Conservation (phyloP, 2,888 invertebrate species). For the Aelia acuminata region DNA sequence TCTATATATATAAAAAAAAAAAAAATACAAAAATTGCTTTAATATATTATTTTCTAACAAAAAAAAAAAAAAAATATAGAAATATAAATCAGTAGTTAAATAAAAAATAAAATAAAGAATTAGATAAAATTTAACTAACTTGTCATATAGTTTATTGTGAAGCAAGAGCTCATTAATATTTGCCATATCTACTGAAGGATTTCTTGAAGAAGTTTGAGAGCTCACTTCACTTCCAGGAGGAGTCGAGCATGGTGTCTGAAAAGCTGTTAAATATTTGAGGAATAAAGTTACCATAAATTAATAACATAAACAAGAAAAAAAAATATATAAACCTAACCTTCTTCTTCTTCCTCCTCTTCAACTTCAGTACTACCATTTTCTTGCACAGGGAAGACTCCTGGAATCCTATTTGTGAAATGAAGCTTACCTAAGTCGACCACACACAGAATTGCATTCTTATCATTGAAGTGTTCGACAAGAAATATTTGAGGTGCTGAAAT, state of each 20-base stretch:
- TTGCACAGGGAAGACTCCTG: conserved; percentile 66
- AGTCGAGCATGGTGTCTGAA: conserved; percentile 89
- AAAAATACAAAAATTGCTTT: too few species aligned
- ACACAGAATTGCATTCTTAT: conserved; percentile 82
- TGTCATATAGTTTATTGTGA: conserved; percentile 82
- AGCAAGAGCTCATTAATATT: conserved; percentile 75
- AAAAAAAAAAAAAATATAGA: too few species aligned
- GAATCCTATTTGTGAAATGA: conserved; percentile 73
- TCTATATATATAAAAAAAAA: too few species aligned
- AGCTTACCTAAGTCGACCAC: conserved; percentile 93
- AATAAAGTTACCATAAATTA: background rate
- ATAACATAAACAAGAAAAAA: background rate
- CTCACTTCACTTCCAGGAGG: conserved; percentile 86
- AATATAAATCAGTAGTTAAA: too few species aligned
- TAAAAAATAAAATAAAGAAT: too few species aligned
- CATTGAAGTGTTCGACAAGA: conserved; percentile 85
- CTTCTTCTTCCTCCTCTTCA: conserved; percentile 71
- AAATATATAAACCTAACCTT: conserved; percentile 68
- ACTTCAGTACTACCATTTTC: conserved; percentile 68
- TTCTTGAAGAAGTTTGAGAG: conserved; percentile 66
- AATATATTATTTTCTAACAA: too few species aligned
- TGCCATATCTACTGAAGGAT: conserved; percentile 68
- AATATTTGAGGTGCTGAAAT: conserved; percentile 95
- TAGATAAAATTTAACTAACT: conserved; percentile 72
- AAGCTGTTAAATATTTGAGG: conserved; percentile 70